Evolutionary conservation across 2,113 vertebrate genomes (phyloP).

Genomic region (Speoplatyrhinus poulsoni): DNA sequence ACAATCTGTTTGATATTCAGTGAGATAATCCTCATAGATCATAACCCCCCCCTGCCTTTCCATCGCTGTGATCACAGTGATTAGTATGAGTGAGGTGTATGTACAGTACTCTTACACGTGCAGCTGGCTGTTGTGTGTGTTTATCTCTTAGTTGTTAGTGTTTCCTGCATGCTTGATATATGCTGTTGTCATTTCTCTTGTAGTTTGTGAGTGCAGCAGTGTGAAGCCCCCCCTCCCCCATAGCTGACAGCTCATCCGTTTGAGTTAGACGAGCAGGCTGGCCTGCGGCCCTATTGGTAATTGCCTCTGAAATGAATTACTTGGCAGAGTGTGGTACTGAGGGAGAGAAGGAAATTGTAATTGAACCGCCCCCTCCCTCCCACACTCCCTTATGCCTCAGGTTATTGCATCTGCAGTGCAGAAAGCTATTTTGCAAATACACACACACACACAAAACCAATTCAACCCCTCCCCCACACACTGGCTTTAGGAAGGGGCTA

Average conservation of each 20-base stretch:
- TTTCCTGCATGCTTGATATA: neutral
- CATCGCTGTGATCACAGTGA: conserved; percentile 43
- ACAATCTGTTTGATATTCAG: conserved; percentile 23
- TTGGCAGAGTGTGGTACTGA: conserved; percentile 57
- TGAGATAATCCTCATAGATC: conserved; percentile 30
- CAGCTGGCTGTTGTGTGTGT: conserved; percentile 18
- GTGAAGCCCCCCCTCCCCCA: conserved; percentile 16
- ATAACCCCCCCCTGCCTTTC: conserved; percentile 36
- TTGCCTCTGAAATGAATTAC: conserved; percentile 76
- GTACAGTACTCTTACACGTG: conserved; percentile 18
- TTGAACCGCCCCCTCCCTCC: conserved; percentile 54
- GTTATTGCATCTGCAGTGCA: conserved; percentile 74
- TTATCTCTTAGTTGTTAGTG: neutral
- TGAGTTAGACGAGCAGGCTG: conserved; percentile 54
- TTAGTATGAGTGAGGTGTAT: conserved; percentile 25
- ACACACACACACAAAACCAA: conserved; percentile 35
- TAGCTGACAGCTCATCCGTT: conserved; percentile 69
- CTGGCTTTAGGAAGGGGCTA: conserved; percentile 34
- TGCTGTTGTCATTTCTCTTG: conserved; percentile 34
- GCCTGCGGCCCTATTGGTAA: conserved; percentile 54
- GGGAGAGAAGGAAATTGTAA: conserved; percentile 69
- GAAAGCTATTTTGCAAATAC: conserved; percentile 52
- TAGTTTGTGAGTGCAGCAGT: conserved; percentile 54
- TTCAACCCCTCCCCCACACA: conserved; percentile 39
- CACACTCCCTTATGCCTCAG: conserved; percentile 46